A percentile compares a stretch with the other conserved stretches of the same genome.
phyloP scores from a whole-genome alignment of 2,797 vertebrate genomes.

The Hydrophis major region DNA sequence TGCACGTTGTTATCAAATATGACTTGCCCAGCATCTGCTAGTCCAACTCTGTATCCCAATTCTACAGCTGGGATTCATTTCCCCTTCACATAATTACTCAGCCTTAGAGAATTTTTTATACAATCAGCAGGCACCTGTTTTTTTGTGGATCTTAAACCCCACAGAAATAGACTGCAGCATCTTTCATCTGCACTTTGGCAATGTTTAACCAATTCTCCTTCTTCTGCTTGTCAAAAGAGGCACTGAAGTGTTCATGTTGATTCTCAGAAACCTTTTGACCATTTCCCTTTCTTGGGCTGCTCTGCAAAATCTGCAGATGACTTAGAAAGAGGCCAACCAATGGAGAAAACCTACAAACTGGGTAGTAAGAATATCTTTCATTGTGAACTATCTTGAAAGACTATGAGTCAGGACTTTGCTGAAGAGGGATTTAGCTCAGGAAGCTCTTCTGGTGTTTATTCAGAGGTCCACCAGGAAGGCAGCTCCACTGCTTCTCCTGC shows the following conservation, averaged over 20 bases:
- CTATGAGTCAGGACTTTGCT: too few species aligned
- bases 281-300: background rate
- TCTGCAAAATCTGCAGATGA: background rate
- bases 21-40: too few species aligned
- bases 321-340: background rate
- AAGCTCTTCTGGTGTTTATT: background rate
- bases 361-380: background rate
- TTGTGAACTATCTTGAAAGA: too few species aligned
- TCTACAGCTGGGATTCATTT: background rate
- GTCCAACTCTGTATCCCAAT: too few species aligned
- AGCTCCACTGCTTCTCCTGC: background rate
- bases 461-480: too few species aligned
- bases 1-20: too few species aligned
- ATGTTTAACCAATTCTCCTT: slow-evolving; percentile 25
- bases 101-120: background rate
- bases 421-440: too few species aligned
- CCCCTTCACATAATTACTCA: background rate
- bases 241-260: slow-evolving; percentile 2
- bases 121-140: background rate
- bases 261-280: background rate
- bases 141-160: slow-evolving; percentile 34
- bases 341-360: background rate
- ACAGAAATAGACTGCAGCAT: slow-evolving; percentile 47
- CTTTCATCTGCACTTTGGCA: background rate
- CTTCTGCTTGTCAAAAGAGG: background rate